Percentiles rank a stretch among this genome's conserved stretches.
These are phyloP conservation scores for Pterophyllum scalare DNA, from an alignment of 2,113 vertebrate genomes.

Conservation along the genomic window DNA sequence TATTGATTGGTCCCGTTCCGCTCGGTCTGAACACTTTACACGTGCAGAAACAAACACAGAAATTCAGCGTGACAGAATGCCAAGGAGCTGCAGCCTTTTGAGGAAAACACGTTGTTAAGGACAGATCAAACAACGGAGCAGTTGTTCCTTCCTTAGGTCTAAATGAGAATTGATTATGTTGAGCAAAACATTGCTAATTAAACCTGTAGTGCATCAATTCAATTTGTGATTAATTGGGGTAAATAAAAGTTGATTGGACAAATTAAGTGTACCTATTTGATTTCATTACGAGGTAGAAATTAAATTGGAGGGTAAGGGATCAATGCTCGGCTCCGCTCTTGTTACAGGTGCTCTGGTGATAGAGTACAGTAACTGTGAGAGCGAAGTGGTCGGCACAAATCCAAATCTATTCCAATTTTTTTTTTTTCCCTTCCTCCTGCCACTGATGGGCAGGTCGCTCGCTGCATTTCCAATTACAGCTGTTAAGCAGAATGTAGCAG, in stretches of 20 bases:
- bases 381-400: constrained; percentile 40
- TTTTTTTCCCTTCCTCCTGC: neutral
- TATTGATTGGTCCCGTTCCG: constrained; percentile 70
- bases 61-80: constrained; percentile 50
- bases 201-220: constrained; percentile 73
- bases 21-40: constrained; percentile 55
- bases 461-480: constrained; percentile 63
- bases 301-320: constrained; percentile 72
- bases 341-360: constrained; percentile 50
- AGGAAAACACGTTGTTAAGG: constrained; percentile 59
- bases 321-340: constrained; percentile 52
- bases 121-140: constrained; percentile 55
- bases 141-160: constrained; percentile 51
- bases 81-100: constrained; percentile 46
- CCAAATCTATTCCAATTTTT: constrained; percentile 40
- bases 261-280: constrained; percentile 77
- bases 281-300: constrained; percentile 77
- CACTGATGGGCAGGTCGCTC: constrained; percentile 46
- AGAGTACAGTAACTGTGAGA: constrained; percentile 49
- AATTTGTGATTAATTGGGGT: constrained; percentile 77
- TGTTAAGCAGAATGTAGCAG: constrained; percentile 61
- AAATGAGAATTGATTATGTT: constrained; percentile 79
- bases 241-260: constrained; percentile 78
- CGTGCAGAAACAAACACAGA: constrained; percentile 57
- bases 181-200: constrained; percentile 75